These are phyloP conservation scores for Colistium nudipinnis DNA, from an alignment of 2,113 vertebrate genomes.

Conservation along the genomic window DNA sequence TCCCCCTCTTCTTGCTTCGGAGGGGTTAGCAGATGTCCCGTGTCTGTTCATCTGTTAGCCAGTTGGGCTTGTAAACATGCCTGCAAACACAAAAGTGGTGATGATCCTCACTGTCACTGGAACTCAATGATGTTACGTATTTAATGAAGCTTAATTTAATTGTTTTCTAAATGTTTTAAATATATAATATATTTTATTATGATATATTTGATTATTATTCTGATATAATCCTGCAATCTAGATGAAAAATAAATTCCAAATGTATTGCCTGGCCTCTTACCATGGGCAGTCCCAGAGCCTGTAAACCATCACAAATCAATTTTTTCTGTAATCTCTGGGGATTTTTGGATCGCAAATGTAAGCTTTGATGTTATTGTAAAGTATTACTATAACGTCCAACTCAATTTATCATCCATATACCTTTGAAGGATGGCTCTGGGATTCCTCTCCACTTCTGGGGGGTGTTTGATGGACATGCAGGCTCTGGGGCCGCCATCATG, in stretches of 20 bases:
- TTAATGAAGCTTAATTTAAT: too few relatives aligned
- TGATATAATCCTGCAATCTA: too few relatives aligned
- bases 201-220: too few relatives aligned
- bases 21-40: conserved; percentile 56
- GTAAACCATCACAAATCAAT: conserved; percentile 35
- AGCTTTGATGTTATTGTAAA: too few relatives aligned
- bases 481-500: conserved; percentile 91
- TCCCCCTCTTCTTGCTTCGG: conserved; percentile 39
- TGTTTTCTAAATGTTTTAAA: too few relatives aligned
- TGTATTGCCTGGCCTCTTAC: conserved; percentile 26
- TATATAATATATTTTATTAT: too few relatives aligned
- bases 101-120: background rate
- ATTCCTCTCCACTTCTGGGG: conserved; percentile 94
- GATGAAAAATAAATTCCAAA: too few relatives aligned
- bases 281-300: conserved; percentile 12
- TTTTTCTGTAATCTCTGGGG: conserved; percentile 41
- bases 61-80: conserved; percentile 40
- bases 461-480: conserved; percentile 94
- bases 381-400: background rate
- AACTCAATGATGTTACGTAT: too few relatives aligned
- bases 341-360: conserved; percentile 24
- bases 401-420: background rate
- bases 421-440: conserved; percentile 80
- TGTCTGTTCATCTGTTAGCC: conserved; percentile 47
- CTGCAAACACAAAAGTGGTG: conserved; percentile 41